Evolutionary conservation across 2,113 vertebrate species (phyloP).

Genomic region (Halcyon malimbica): DNA sequence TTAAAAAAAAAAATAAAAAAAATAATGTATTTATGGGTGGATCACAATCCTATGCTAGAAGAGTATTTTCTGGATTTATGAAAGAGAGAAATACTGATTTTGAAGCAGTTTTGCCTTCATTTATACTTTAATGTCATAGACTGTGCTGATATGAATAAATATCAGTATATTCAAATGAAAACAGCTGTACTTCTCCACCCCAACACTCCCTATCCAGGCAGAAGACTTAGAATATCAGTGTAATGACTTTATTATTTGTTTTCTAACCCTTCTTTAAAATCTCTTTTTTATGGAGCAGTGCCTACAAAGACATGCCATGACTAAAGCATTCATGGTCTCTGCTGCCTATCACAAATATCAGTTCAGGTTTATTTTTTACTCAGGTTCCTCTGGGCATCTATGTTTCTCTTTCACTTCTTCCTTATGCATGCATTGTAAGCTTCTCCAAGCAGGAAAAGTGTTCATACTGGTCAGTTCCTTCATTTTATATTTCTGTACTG

Average conservation of each 20-base stretch:
- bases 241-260: not conserved
- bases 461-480: not conserved
- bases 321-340: not conserved
- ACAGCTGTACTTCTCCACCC: not conserved
- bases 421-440: not conserved
- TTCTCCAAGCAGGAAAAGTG: not conserved
- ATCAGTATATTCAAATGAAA: not conserved
- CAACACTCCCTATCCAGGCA: not conserved
- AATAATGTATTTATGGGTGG: not conserved
- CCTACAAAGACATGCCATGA: not conserved
- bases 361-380: not conserved
- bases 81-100: not conserved
- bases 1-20: not conserved
- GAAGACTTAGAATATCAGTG: not conserved
- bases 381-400: not conserved
- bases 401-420: not conserved
- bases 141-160: not conserved
- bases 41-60: not conserved
- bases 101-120: not conserved
- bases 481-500: not conserved
- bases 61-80: not conserved
- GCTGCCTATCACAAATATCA: not conserved
- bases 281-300: not conserved
- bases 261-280: not conserved
- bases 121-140: not conserved